Conservation (phyloP, 35 echinoderm and acorn worm genomes). For the Antedon bifida region DNA sequence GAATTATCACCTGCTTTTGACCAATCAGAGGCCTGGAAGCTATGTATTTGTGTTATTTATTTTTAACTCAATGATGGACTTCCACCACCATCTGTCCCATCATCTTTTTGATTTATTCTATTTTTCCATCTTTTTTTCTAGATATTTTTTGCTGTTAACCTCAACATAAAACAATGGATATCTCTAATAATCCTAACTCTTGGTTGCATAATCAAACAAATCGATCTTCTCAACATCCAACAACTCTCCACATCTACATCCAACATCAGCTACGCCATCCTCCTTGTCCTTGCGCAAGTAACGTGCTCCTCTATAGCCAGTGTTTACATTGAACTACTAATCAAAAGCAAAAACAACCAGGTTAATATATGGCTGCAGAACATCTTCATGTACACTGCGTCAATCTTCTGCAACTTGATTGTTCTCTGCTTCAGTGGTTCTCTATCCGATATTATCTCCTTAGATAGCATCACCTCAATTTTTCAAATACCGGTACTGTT, state of each 20-base stretch:
- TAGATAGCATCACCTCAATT: conserved; percentile 10
- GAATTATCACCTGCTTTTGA: too few species aligned
- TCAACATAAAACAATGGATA: conserved; percentile 59
- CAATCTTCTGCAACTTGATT: conserved; percentile 43
- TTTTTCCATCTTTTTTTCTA: conserved; percentile 4
- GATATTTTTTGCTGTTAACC: conserved; percentile 45
- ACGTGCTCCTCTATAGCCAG: conserved; percentile 62
- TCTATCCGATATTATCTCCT: background rate
- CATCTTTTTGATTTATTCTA: background rate
- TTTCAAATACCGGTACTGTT: conserved; percentile 25
- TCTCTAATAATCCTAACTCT: conserved; percentile 55
- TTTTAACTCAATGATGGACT: too few species aligned
- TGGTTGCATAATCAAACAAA: conserved; percentile 64
- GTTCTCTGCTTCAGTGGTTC: background rate
- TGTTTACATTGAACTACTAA: conserved; percentile 81
- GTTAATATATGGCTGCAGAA: conserved; percentile 85
- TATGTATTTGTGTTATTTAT: too few species aligned
- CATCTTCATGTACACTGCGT: conserved; percentile 72
- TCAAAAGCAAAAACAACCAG: conserved; percentile 36
- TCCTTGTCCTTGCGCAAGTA: conserved; percentile 51
- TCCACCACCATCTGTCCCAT: too few species aligned
- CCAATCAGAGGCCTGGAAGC: too few species aligned
- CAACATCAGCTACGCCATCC: background rate
- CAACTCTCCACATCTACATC: conserved; percentile 13
- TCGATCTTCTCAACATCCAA: conserved; percentile 16